Base-by-base conservation (phyloP, 2,888 invertebrate genomes). In the Trissonchulus latispiculum region DNA sequence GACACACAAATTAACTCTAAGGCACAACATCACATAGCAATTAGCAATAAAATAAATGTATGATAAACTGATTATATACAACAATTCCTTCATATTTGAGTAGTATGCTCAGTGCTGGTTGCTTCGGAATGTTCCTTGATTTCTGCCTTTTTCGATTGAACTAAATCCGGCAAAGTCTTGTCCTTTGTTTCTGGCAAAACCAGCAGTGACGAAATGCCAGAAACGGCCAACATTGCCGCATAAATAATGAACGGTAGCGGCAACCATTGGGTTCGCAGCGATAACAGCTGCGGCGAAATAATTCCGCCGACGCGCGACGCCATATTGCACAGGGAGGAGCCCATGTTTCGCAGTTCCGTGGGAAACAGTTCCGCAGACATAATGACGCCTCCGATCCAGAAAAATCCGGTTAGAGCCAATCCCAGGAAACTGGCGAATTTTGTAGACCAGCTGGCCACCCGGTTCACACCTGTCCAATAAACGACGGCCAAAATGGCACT, bases 291-390 rank as follows among this genome's bases (percentile, higher is more conserved):
- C 15, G 66, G 66, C 32, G 15, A 31, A 35, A 64, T 64, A n/a
- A 64, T 64, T 32, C 66, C 66, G 29, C 66, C 66, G n/a, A 64
- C 8, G 8, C 66, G 66, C 18, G 32, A 64, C 29, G 66, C 66
- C 8, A 64, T 64, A 29, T 64, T 64, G 66, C 66, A 8, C 29
- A 64, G 18, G 8, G 66, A 64, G 15, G 8, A 32, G 29, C 66
- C 66, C 66, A 64, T 64, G 66, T 64, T 64, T 15, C 66, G 66
- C 8, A 64, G 66, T n/a, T 64, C 66, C 18, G 66, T 64, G 8
- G 66, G 66, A 64, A 64, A 64, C 66, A 64, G 29, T 64, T 64
- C 66, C 18, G 29, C 66, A 18, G 66, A 64, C 66, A 64, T 64
- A 31, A 64, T 64, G 15, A 64, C 66, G 29, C 32, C 8, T 18